Evolutionary conservation across 64 coral and sea anemone genomes (phyloP).

Genomic region (Montipora foliosa): DNA sequence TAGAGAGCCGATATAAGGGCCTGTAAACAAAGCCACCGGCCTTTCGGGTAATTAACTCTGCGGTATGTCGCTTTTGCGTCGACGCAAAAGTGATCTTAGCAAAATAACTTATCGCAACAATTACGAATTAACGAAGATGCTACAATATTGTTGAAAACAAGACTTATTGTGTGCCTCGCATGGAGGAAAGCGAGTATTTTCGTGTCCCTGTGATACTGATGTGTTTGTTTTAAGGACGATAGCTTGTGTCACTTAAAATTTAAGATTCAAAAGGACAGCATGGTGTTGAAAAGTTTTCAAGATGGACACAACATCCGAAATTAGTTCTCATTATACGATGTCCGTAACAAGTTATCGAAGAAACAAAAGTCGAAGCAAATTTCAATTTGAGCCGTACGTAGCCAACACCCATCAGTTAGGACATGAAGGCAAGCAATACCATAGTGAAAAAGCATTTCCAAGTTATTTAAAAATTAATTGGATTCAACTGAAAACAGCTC

Average conservation of each 20-base stretch:
- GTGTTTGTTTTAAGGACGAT: not conserved
- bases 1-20: slow-evolving; percentile 34
- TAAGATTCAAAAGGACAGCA: not conserved
- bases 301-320: not conserved
- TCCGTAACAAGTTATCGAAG: too few relatives aligned
- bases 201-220: not conserved
- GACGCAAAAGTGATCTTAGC: not conserved
- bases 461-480: too few relatives aligned
- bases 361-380: too few relatives aligned
- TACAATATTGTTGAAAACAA: not conserved
- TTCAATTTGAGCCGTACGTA: too few relatives aligned
- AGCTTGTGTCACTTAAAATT: not conserved
- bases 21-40: slow-evolving; percentile 27
- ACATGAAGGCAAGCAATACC: too few relatives aligned
- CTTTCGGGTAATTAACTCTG: slow-evolving; percentile 18
- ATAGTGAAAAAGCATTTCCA: too few relatives aligned
- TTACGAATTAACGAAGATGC: not conserved
- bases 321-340: too few relatives aligned
- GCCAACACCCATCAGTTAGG: too few relatives aligned
- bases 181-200: not conserved
- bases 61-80: slow-evolving; percentile 13
- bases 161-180: not conserved
- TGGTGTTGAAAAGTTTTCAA: not conserved
- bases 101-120: not conserved
- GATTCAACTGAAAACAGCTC: too few relatives aligned